Evolutionary conservation across 2,113 vertebrate species (phyloP).

Genomic region (Cheilinus undulatus): DNA sequence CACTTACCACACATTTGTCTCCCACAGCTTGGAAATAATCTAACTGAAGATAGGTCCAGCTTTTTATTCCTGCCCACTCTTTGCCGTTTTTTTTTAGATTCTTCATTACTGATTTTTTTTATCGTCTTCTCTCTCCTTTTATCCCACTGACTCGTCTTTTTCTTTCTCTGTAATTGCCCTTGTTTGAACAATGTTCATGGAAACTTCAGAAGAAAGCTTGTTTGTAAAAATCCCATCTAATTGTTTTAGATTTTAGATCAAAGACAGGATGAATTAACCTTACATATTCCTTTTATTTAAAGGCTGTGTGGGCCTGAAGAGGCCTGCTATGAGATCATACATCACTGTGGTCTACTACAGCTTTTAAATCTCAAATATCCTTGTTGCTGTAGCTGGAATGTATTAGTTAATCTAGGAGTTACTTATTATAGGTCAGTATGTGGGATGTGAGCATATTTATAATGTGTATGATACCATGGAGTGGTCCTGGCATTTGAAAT

Average conservation of each 20-base stretch:
- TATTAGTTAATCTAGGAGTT: not conserved
- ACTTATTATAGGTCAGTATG: not conserved
- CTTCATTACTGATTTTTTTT: slow-evolving; percentile 11
- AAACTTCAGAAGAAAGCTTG: slow-evolving; percentile 14
- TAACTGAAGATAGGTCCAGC: not conserved
- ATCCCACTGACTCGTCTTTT: slow-evolving; percentile 4
- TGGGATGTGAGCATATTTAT: not conserved
- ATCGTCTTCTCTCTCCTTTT: not conserved
- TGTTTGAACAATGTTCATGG: not conserved
- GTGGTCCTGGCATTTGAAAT: slow-evolving; percentile 3
- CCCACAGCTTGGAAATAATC: slow-evolving; percentile 12
- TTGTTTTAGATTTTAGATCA: not conserved
- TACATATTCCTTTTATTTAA: not conserved
- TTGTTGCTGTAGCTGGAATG: not conserved
- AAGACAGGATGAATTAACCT: not conserved
- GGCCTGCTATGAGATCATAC: not conserved
- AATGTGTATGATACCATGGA: not conserved
- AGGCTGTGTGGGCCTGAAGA: not conserved
- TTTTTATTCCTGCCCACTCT: slow-evolving; percentile 12
- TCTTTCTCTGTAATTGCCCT: not conserved
- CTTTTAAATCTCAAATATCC: not conserved
- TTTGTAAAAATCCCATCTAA: not conserved
- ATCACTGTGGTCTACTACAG: slow-evolving; percentile 1
- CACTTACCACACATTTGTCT: slow-evolving; percentile 22
- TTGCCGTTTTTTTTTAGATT: slow-evolving; percentile 2